Percentiles rank a stretch among this genome's conserved stretches.
phyloP scores from a whole-genome alignment of 2,888 invertebrate species.

The Trichopria drosophilae region DNA sequence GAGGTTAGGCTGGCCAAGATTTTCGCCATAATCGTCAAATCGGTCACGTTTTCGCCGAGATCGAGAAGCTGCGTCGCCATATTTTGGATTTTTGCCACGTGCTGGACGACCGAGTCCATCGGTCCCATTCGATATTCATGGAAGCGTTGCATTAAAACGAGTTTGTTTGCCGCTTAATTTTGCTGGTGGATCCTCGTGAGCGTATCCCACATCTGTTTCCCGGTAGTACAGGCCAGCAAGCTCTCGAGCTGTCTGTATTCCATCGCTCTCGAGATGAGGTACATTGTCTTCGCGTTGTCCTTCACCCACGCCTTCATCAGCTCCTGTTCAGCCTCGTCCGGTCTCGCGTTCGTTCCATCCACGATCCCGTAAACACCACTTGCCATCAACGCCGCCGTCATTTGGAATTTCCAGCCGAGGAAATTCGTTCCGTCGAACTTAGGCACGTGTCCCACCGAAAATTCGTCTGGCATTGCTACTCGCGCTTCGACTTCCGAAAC shows the following conservation, averaged over 20 bases:
- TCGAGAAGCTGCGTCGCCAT: conserved; percentile 27
- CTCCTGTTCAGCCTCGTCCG: background rate
- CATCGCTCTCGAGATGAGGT: conserved; percentile 11
- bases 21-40: conserved; percentile 26
- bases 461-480: no score
- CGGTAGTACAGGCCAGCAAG: conserved; percentile 28
- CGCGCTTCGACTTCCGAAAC: no score
- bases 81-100: conserved; percentile 23
- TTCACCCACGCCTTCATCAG: conserved; percentile 15
- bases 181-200: conserved; percentile 24
- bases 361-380: conserved; percentile 2
- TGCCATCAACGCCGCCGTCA: conserved; percentile 15
- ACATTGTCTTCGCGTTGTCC: conserved; percentile 22
- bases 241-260: conserved; percentile 28
- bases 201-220: conserved; percentile 31
- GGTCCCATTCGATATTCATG: conserved; percentile 27
- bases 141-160: conserved; percentile 21
- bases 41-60: conserved; percentile 23
- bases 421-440: conserved; percentile 34
- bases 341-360: conserved; percentile 5
- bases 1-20: conserved; percentile 19
- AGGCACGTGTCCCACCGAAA: conserved; percentile 2
- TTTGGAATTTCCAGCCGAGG: conserved; percentile 30
- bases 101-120: conserved; percentile 22
- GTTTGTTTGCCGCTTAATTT: conserved; percentile 24